phyloP scores from a whole-genome alignment of 2,113 vertebrate genomes.

The Noctilio leporinus region DNA sequence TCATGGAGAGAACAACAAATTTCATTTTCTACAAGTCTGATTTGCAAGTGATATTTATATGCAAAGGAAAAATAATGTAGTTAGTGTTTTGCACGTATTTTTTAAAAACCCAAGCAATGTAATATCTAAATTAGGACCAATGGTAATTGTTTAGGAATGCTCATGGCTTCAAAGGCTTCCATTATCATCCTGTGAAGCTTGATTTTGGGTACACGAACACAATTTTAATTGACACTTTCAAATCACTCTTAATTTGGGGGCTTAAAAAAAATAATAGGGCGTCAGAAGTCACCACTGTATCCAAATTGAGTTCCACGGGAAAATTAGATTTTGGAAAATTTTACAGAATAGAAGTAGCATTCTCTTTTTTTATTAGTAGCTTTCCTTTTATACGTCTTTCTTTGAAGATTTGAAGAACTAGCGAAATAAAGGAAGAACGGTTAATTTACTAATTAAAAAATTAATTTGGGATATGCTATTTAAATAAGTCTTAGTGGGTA shows the following conservation, averaged over 20 bases:
- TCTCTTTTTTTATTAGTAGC: background rate
- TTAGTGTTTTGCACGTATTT: background rate
- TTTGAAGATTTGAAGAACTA: background rate
- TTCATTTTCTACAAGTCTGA: background rate
- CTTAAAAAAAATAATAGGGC: background rate
- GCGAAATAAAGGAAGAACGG: background rate
- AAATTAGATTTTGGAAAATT: background rate
- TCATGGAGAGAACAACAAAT: background rate
- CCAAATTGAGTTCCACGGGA: background rate
- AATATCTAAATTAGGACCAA: background rate
- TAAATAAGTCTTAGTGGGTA: background rate
- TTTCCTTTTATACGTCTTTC: background rate
- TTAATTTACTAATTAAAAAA: background rate
- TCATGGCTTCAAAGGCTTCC: background rate
- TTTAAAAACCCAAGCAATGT: background rate
- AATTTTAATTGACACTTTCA: background rate
- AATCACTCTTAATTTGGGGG: background rate
- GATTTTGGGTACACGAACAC: background rate
- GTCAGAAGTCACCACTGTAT: background rate
- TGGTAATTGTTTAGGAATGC: background rate
- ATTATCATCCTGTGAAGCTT: background rate
- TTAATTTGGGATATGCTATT: background rate
- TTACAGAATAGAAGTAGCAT: background rate
- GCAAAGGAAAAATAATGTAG: background rate
- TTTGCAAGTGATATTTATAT: background rate